Percentiles rank a stretch among this genome's conserved stretches.
Conservation (phyloP, 2,797 vertebrate genomes). For the Girardinus metallicus region DNA sequence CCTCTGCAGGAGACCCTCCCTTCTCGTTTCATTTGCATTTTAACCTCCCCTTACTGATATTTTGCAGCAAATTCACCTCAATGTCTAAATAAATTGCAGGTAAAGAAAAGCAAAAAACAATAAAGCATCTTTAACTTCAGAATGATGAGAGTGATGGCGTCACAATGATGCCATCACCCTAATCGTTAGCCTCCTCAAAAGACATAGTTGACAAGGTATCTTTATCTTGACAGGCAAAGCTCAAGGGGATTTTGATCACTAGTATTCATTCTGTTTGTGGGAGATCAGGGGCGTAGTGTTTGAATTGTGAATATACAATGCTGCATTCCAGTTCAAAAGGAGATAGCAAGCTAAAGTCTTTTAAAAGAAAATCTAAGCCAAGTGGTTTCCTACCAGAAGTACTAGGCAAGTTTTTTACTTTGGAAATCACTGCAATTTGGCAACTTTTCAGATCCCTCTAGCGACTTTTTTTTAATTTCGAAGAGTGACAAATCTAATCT, state of each 20-base stretch:
- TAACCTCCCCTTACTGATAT: slow-evolving; percentile 30
- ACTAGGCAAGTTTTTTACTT: background rate
- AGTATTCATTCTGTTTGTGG: background rate
- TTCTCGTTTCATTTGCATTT: slow-evolving; percentile 47
- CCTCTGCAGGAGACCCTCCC: slow-evolving; percentile 4
- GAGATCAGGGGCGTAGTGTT: background rate
- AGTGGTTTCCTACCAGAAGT: background rate
- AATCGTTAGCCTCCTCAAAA: background rate
- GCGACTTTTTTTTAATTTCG: background rate
- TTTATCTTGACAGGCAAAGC: background rate
- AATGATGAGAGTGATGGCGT: background rate
- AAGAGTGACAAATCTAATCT: background rate
- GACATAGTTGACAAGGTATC: background rate
- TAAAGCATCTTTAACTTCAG: slow-evolving; percentile 4
- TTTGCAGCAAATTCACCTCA: slow-evolving; percentile 1
- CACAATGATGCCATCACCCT: background rate
- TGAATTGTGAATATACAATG: background rate
- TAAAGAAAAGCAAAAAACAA: slow-evolving; percentile 4
- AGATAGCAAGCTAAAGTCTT: background rate
- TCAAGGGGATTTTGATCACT: background rate
- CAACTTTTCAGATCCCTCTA: background rate
- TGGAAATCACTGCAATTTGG: background rate
- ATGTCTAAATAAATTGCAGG: slow-evolving; percentile 4
- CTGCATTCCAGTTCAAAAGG: background rate
- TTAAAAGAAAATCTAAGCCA: background rate